Base-by-base conservation (phyloP, 2,888 invertebrate genomes). In the Aquatica leii region DNA sequence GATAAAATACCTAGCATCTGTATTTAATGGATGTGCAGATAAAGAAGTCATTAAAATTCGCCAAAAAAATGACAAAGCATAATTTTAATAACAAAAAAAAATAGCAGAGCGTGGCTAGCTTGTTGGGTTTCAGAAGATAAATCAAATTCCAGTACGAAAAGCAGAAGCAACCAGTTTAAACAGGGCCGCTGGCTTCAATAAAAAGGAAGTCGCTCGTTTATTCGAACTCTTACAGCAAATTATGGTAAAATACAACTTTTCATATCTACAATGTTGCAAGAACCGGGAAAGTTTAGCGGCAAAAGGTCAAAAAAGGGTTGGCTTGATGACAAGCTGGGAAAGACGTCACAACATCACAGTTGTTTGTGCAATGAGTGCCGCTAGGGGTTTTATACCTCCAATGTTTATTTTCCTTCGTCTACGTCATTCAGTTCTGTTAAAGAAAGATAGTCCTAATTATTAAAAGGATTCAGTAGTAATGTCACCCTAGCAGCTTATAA, bases 221-320 rank as follows among this genome's bases (percentile, higher is more conserved):
- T 48, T 5, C 15, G n/a, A 48, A 20, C 3, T 14, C 12, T n/a
- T 4, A 12, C 12, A 40, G 8, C 11, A 15, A 18, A 4, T 48
- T 15, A 48, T 48, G 15, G 20, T 5, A 48, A 48, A 20, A 9
- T 4, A 48, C 17, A 8, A 48, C n/a, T 48, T 5, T 48, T n/a
- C 17, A 20, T 11, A 48, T 48, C 11, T 48, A 14, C 9, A 48
- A 48, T 20, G 17, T 48, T 4, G 48, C 55, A 56, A 0, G 55
- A 56, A 21, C 55, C 55, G 8, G 48, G 35, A 48, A 53, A 43
- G 46, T 55, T 56, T 61, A 35, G 48, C 61, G 12, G 41, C 9
- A 43, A 61, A 24, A 61, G 61, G 48, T 21, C 61, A 61, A 20
- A 55, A 54, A 61, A 17, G 49, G 12, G 55, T 61, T 55, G 55